Evolutionary conservation across 2,888 invertebrate genomes (phyloP), one percentile per base, ranked within the genome.

Genomic region (Orthosia incerta): DNA sequence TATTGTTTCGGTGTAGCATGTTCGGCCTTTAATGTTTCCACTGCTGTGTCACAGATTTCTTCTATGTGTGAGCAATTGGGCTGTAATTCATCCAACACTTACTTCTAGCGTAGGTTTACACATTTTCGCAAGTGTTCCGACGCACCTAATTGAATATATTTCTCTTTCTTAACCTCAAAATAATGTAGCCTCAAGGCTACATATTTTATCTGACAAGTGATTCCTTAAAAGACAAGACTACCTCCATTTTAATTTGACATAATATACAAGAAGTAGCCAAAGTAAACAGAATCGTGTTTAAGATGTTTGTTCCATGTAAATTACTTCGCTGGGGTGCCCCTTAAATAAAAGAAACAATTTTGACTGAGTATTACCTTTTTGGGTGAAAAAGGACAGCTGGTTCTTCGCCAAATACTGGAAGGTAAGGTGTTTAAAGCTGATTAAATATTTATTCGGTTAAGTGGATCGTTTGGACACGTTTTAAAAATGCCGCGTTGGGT

Each of bases 281-380:
- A 16, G 45, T 60, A 80, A 72, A 73, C 53, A 71, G 48, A 73
- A 63, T n/a, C 31, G 60, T 68, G 46, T 68, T 67, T 68, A 56
- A 64, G 67, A 67, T 64, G 70, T 31, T 76, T 74, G 71, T 76
- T 71, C 57, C 79, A 79, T 76, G 59, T 72, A 74, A 79, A 74
- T 79, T 83, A 74, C 73, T 71, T 65, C 23, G 51, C 73, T 46
- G 57, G 62, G 50, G 62, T 66, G 57, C 68, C 31, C n/a, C 45
- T 26, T 57, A 56, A 68, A 74, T 79, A 82, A 51, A 71, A 67
- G 61, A 66, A n/a, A 12, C 15, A 56, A 39, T 70, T 82, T 70
- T 67, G 53, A 69, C 67, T 56, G 11, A 55, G 45, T 70, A 79
- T 81, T 69, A 46, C 31, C 55, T 70, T 74, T 74, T 51, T 18